These are phyloP conservation scores for Zosterops hypoxanthus DNA, from an alignment of 2,113 vertebrate species.

Conservation along the genomic window DNA sequence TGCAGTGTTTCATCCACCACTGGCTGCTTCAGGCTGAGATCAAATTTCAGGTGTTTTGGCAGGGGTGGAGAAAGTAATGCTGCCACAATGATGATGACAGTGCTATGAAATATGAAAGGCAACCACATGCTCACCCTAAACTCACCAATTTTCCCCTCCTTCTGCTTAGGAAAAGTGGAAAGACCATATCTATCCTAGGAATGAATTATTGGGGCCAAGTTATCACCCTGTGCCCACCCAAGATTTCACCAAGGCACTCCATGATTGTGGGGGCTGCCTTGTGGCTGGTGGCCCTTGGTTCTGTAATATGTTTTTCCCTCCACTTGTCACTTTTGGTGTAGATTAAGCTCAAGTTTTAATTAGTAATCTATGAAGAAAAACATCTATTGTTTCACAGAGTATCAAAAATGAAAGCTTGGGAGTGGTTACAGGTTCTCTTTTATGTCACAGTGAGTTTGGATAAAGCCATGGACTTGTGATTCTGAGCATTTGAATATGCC, in stretches of 20 bases:
- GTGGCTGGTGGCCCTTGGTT: not conserved
- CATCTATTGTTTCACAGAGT: not conserved
- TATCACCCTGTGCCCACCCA: not conserved
- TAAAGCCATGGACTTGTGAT: not conserved
- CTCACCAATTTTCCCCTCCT: not conserved
- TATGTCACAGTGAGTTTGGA: not conserved
- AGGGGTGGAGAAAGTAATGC: not conserved
- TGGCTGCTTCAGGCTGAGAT: not conserved
- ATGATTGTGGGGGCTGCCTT: not conserved
- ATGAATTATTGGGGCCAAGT: not conserved
- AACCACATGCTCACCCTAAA: not conserved
- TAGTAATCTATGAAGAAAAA: not conserved
- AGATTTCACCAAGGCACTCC: not conserved
- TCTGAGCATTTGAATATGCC: not conserved
- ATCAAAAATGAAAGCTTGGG: not conserved
- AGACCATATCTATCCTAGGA: not conserved
- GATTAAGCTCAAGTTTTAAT: not conserved
- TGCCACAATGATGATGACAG: accelerated
- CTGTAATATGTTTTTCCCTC: not conserved
- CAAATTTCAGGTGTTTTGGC: not conserved
- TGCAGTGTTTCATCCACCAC: not conserved
- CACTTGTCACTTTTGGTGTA: not conserved
- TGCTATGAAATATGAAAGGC: not conserved
- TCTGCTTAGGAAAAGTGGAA: not conserved
- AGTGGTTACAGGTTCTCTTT: not conserved